A percentile compares a stretch with the other conserved stretches of the same genome.
Evolutionary conservation across 2,113 vertebrate species (phyloP).

Genomic region (Lasiurus borealis): DNA sequence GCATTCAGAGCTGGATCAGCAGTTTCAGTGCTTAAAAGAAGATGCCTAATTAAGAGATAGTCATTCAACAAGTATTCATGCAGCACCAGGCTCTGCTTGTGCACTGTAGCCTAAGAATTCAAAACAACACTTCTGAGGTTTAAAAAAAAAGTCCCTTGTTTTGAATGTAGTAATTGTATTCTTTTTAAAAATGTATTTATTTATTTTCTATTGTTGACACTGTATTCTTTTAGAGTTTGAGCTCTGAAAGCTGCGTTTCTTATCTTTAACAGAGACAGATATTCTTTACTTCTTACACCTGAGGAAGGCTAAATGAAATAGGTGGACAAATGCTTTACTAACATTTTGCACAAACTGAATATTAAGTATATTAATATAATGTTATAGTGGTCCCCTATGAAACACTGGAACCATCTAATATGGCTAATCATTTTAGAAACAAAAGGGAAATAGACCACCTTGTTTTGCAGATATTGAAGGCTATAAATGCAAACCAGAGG

Average conservation of each 20-base stretch:
- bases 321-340: background rate
- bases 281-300: background rate
- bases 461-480: background rate
- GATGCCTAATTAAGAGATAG: background rate
- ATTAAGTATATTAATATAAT: background rate
- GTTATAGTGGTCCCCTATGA: background rate
- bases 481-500: background rate
- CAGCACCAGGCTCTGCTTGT: background rate
- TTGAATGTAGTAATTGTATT: background rate
- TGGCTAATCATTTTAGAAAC: background rate
- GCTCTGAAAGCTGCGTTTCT: slow-evolving; percentile 6
- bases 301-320: slow-evolving; percentile 19
- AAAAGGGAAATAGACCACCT: background rate
- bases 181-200: background rate
- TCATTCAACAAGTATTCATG: slow-evolving; percentile 26
- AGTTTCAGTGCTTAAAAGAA: background rate
- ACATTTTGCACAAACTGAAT: background rate
- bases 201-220: background rate
- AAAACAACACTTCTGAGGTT: background rate
- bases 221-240: background rate
- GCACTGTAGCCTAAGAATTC: background rate
- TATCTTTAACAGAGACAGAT: background rate
- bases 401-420: background rate
- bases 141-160: background rate
- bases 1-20: background rate